Evolutionary conservation across 2,113 vertebrate species (phyloP).

Genomic region (Cynoglossus semilaevis): DNA sequence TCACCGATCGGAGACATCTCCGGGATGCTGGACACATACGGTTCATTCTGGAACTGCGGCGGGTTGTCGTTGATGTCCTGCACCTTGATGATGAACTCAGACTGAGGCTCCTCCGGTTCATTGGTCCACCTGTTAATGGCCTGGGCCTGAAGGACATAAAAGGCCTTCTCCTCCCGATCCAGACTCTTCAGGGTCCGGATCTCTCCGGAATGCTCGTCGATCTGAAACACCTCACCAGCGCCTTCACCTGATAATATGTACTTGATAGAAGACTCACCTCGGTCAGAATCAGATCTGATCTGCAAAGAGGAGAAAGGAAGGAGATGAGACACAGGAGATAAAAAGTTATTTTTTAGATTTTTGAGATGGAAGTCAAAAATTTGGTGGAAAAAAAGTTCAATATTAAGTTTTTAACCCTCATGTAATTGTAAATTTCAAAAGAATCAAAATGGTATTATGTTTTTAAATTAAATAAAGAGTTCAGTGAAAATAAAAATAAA

Average conservation of each 20-base stretch:
- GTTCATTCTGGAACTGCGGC: slow-evolving; percentile 87
- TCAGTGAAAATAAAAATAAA: no score
- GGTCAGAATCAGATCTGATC: slow-evolving; percentile 85
- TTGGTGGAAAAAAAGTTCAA: no score
- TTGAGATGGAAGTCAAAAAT: no score
- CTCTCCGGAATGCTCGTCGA: slow-evolving; percentile 80
- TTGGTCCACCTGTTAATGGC: slow-evolving; percentile 78
- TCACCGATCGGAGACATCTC: slow-evolving; percentile 93
- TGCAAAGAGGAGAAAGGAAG: slow-evolving; percentile 49
- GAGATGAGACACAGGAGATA: not conserved
- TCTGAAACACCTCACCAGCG: slow-evolving; percentile 80
- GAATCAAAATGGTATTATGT: no score
- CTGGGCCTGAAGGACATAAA: slow-evolving; percentile 83
- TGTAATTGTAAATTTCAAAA: no score
- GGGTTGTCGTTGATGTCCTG: slow-evolving; percentile 90
- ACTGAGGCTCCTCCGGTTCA: slow-evolving; percentile 84
- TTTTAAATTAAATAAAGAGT: no score
- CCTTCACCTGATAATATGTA: slow-evolving; percentile 85
- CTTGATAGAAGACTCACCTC: slow-evolving; percentile 74
- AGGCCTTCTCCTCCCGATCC: slow-evolving; percentile 86
- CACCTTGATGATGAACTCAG: slow-evolving; percentile 90
- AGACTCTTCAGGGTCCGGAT: slow-evolving; percentile 79
- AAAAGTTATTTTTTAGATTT: slow-evolving; percentile 4
- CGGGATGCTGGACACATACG: slow-evolving; percentile 86
- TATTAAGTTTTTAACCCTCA: no score